These are phyloP conservation scores for Cantharis rustica DNA, from an alignment of 2,888 invertebrate genomes.

Conservation along the genomic window DNA sequence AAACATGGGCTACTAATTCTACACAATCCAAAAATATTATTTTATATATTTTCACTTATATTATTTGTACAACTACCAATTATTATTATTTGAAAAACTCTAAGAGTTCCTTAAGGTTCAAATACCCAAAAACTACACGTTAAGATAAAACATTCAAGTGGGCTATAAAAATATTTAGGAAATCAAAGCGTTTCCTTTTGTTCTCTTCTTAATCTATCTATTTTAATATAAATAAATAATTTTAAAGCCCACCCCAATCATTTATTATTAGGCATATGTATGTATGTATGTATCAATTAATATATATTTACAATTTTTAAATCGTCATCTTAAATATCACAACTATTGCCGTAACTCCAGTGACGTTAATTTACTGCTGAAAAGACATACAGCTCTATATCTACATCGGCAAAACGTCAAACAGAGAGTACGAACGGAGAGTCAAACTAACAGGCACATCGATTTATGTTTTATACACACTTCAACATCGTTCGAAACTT, in stretches of 20 bases:
- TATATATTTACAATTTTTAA: conserved; percentile 28
- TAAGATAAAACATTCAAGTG: conserved; percentile 25
- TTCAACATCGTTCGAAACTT: conserved; percentile 13
- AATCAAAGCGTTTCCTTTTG: neutral
- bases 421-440: conserved; percentile 37
- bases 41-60: conserved; percentile 18
- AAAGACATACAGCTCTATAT: conserved; percentile 31
- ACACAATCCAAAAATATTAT: conserved; percentile 57
- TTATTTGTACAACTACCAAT: conserved; percentile 51
- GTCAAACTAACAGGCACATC: conserved; percentile 43
- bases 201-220: conserved; percentile 5
- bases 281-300: conserved; percentile 7
- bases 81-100: conserved; percentile 40
- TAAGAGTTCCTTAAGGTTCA: conserved; percentile 47
- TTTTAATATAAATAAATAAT: neutral
- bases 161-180: conserved; percentile 16
- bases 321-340: conserved; percentile 42
- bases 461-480: conserved; percentile 34
- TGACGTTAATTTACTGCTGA: conserved; percentile 32
- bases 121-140: conserved; percentile 42
- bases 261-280: conserved; percentile 26
- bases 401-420: conserved; percentile 33
- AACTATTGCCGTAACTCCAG: conserved; percentile 43
- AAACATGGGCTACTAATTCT: conserved; percentile 47
- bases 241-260: conserved; percentile 13